These are phyloP conservation scores for Pachydiplax longipennis DNA, from an alignment of 2,888 invertebrate genomes.

Conservation along the genomic window DNA sequence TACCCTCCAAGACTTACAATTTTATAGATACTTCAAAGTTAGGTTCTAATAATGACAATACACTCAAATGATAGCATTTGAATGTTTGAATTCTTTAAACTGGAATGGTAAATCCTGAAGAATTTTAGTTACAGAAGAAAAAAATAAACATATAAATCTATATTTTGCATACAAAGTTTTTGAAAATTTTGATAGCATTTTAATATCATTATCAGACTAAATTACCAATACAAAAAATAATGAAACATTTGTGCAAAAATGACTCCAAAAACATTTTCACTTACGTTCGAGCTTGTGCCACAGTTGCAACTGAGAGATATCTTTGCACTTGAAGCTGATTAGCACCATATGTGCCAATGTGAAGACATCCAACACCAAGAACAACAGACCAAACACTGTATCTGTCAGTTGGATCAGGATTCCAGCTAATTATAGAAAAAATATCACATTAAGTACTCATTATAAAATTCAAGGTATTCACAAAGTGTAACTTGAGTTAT, in stretches of 20 bases:
- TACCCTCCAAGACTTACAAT: not conserved
- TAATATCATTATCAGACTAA: no score
- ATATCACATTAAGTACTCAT: not conserved
- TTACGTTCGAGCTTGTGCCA: constrained; percentile 59
- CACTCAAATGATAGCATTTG: not conserved
- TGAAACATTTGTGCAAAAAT: no score
- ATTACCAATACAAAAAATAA: no score
- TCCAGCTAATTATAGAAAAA: constrained; percentile 55
- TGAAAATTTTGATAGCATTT: no score
- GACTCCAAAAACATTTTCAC: constrained; percentile 5
- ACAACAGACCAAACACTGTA: constrained; percentile 61
- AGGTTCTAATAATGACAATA: not conserved
- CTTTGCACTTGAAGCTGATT: constrained; percentile 64
- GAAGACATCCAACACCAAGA: constrained; percentile 59
- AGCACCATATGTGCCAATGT: constrained; percentile 58
- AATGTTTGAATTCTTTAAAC: no score
- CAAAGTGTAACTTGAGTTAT: not conserved
- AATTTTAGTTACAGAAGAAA: no score
- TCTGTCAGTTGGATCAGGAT: constrained; percentile 59
- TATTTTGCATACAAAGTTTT: no score
- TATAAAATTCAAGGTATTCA: no score
- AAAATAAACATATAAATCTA: no score
- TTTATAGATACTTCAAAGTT: not conserved
- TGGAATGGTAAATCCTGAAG: no score
- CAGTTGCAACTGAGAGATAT: constrained; percentile 60